Evolutionary conservation across 2,797 vertebrate species (phyloP).

Genomic region (Melanotaenia pygmaea): DNA sequence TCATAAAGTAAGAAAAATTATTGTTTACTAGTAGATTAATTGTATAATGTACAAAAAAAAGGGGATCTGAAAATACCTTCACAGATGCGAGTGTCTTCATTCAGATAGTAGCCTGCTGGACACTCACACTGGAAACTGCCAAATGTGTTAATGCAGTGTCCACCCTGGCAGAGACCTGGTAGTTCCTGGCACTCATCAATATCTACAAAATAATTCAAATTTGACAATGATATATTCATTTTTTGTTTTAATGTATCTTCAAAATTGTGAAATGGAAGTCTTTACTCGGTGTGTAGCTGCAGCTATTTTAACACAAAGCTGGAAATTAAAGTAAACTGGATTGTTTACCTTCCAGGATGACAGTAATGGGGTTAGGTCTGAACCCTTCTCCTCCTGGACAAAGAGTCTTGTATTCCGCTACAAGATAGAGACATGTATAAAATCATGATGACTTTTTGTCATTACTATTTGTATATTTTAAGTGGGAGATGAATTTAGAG

Average conservation of each 20-base stretch:
- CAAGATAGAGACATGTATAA: slow-evolving; percentile 9
- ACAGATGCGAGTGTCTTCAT: slow-evolving; percentile 90
- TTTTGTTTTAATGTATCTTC: background rate
- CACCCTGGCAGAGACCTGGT: slow-evolving; percentile 92
- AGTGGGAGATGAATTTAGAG: background rate
- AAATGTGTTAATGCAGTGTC: slow-evolving; percentile 93
- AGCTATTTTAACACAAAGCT: background rate
- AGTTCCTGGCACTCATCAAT: slow-evolving; percentile 95
- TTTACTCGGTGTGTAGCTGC: background rate
- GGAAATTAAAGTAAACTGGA: background rate
- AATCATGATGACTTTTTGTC: slow-evolving; percentile 1
- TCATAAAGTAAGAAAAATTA: background rate
- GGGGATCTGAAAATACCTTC: slow-evolving; percentile 81
- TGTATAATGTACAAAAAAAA: background rate
- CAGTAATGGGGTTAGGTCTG: slow-evolving; percentile 92
- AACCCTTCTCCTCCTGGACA: slow-evolving; percentile 96
- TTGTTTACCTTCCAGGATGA: slow-evolving; percentile 92
- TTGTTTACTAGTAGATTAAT: background rate
- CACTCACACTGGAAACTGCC: slow-evolving; percentile 96
- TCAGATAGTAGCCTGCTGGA: slow-evolving; percentile 92
- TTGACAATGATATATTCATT: background rate
- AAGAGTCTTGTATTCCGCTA: slow-evolving; percentile 94
- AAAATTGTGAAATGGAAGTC: background rate
- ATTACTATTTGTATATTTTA: background rate
- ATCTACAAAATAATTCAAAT: slow-evolving; percentile 76